Evolutionary conservation across 2,797 vertebrate genomes (phyloP), one percentile per base, ranked within the genome.

Genomic region (Tauraco hartlaubi): DNA sequence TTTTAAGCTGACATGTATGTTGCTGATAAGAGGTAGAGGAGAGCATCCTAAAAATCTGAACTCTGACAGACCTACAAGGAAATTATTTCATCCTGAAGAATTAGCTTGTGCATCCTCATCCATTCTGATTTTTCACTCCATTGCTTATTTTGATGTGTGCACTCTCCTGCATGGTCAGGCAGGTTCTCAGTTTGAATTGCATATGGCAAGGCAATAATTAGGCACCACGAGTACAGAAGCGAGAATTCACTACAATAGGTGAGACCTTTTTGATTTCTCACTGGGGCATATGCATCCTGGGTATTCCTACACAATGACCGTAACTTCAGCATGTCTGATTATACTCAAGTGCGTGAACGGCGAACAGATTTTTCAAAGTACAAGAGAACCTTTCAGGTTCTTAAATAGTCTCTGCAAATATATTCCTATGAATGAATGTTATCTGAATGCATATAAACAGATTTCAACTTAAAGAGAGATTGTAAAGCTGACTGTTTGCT

Each of bases 361-460:
- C 6, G 43, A 88, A 64, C 16, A 35, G 35, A 75, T 73, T 78
- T 88, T 85, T 33, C 13, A 0, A 88, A 81, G 62, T 16, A 75
- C 23, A 39, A 51, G 68, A 75, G 82, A 89, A 78, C 19, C 2
- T 90, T 84, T 84, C 82, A 81, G 71, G 64, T 83, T 90, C 61
- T 85, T 76, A 56, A 55, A 67, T 4, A 72, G 56, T 90, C 85
- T 81, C 62, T 69, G 66, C 49, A 83, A 93, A 88, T 2, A 3
- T 92, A 61, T 78, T 90, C 68, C 76, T 18, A 66, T 25, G 48
- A 91, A 91, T 39, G 35, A 92, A 88, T 67, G 67, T 85, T 95
- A 91, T 85, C 94, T 83, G 83, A 88, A 63, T n/a, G 64, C 78
- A 71, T 22, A 83, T 83, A 92, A 93, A 92, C 86, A 88, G 46